phyloP scores from a whole-genome alignment of 1,140 invertebrate species.

The Coelopa frigida region DNA sequence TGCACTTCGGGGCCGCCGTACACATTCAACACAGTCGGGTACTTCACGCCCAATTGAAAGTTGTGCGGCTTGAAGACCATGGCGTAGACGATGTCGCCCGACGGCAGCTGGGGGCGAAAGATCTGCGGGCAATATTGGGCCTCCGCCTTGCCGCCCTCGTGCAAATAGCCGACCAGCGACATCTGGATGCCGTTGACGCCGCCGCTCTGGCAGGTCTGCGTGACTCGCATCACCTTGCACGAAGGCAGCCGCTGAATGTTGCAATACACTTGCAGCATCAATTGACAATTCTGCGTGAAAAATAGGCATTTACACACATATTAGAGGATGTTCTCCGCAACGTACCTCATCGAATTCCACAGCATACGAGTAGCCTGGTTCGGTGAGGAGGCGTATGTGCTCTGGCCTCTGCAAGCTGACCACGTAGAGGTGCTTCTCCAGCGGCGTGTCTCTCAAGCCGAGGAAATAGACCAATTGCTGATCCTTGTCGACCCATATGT shows the following conservation, averaged over 20 bases:
- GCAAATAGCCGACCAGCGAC: conserved; percentile 60
- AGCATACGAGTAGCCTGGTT: conserved; percentile 66
- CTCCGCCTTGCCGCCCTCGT: conserved; percentile 57
- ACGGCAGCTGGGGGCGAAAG: conserved; percentile 62
- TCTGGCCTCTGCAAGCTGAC: conserved; percentile 61
- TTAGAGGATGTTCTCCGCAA: too few species aligned
- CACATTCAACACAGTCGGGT: conserved; percentile 92
- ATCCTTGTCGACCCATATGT: conserved; percentile 68
- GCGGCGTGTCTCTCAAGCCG: conserved; percentile 67
- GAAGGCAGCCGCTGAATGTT: conserved; percentile 74
- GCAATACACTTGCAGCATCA: conserved; percentile 84
- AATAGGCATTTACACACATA: neutral
- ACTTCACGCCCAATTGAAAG: conserved; percentile 66
- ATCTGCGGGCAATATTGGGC: conserved; percentile 63
- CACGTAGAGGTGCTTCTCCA: conserved; percentile 78
- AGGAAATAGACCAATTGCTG: conserved; percentile 74
- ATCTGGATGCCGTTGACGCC: conserved; percentile 57
- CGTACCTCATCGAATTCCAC: conserved; percentile 72
- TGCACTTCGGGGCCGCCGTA: conserved; percentile 98
- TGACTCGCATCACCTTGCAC: conserved; percentile 72
- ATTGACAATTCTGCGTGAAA: conserved; percentile 62
- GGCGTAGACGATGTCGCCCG: conserved; percentile 73
- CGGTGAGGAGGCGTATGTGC: conserved; percentile 62
- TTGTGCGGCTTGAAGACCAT: conserved; percentile 88
- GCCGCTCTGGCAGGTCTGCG: conserved; percentile 46